Evolutionary conservation across 2,113 vertebrate species (phyloP).

Genomic region (Indri indri): DNA sequence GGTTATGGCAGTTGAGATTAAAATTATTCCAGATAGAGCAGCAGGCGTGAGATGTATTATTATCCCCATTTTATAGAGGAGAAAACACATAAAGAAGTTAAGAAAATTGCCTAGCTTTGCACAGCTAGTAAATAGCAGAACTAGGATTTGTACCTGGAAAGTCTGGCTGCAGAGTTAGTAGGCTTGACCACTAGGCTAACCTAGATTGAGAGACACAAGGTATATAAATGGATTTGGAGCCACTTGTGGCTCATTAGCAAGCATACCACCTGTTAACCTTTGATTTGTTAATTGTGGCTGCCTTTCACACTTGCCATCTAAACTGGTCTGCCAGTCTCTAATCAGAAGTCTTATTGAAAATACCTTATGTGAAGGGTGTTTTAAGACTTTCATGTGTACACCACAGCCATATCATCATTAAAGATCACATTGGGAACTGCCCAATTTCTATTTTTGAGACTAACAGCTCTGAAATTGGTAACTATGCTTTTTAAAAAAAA

Average conservation of each 20-base stretch:
- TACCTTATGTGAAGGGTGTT: not conserved
- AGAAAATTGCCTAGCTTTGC: not conserved
- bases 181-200: not conserved
- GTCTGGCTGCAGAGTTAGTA: not conserved
- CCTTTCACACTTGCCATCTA: not conserved
- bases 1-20: not conserved
- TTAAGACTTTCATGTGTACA: not conserved
- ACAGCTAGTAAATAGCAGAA: not conserved
- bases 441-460: not conserved
- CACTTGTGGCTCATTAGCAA: not conserved
- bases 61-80: not conserved
- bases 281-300: not conserved
- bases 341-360: not conserved
- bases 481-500: not conserved
- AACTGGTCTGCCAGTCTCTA: not conserved
- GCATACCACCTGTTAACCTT: not conserved
- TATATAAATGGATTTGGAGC: not conserved
- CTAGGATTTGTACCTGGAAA: not conserved
- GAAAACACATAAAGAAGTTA: not conserved
- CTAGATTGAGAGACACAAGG: not conserved
- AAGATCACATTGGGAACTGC: not conserved
- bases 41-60: not conserved
- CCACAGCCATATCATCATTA: not conserved
- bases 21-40: constrained; percentile 10
- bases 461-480: constrained; percentile 34